These are phyloP conservation scores for Leuciscus waleckii DNA, from an alignment of 2,797 vertebrate genomes.

Conservation along the genomic window DNA sequence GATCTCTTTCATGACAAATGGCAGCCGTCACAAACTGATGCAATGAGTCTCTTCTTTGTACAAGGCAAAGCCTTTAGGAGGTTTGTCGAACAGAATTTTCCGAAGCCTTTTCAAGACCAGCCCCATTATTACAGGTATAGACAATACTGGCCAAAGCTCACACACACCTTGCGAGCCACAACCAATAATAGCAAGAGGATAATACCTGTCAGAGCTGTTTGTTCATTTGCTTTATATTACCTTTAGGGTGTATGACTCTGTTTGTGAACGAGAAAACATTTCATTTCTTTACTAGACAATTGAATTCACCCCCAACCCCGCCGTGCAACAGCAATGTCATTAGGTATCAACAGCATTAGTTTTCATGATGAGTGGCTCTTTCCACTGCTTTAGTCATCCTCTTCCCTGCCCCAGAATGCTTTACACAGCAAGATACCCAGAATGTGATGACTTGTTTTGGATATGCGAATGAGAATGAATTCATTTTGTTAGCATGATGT, in stretches of 20 bases:
- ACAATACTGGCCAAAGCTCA: conserved; percentile 14
- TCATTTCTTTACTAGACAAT: conserved; percentile 43
- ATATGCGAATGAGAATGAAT: conserved; percentile 79
- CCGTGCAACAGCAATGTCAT: conserved; percentile 31
- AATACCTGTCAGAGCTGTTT: conserved; percentile 41
- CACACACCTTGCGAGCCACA: conserved; percentile 20
- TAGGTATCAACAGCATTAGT: conserved; percentile 41
- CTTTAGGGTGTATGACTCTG: conserved; percentile 33
- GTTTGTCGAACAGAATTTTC: conserved; percentile 10
- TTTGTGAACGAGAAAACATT: conserved; percentile 43
- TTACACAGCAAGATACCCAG: conserved; percentile 45
- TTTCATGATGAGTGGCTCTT: conserved; percentile 50
- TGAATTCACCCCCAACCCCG: conserved; percentile 27
- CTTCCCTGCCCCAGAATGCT: conserved; percentile 59
- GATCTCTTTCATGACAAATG: neutral
- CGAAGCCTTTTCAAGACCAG: neutral
- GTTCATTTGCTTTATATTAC: conserved; percentile 39
- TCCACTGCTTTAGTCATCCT: conserved; percentile 56
- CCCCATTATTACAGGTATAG: conserved; percentile 10
- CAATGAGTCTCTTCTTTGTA: neutral
- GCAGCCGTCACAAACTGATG: neutral
- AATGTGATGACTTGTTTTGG: conserved; percentile 69
- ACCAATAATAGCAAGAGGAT: conserved; percentile 32
- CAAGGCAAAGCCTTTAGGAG: neutral
- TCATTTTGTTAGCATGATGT: conserved; percentile 76